Percentiles rank a stretch among this genome's conserved stretches.
These are phyloP conservation scores for Chlorops oryzae DNA, from an alignment of 1,140 invertebrate genomes.

Conservation along the genomic window DNA sequence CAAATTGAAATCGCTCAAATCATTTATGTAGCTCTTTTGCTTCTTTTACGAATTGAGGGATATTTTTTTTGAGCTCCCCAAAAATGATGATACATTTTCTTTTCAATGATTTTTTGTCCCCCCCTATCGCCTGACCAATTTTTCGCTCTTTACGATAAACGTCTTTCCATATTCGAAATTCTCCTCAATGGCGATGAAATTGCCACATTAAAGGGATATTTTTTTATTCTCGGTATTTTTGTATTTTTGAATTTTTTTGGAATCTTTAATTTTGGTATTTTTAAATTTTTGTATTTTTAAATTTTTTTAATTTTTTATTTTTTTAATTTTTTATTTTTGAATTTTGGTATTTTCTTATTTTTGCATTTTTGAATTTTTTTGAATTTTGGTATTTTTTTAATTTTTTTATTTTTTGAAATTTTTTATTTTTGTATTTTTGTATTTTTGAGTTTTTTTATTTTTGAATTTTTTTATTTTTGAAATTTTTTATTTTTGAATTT, in stretches of 20 bases:
- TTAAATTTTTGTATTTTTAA: not conserved
- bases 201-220: too few relatives aligned
- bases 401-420: not conserved
- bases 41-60: too few relatives aligned
- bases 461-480: not conserved
- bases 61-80: too few relatives aligned
- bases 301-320: not conserved
- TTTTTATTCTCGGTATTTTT: constrained; percentile 1
- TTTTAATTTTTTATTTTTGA: not conserved
- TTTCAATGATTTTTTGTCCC: too few relatives aligned
- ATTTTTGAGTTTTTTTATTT: not conserved
- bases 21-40: too few relatives aligned
- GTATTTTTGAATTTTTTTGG: constrained; percentile 22
- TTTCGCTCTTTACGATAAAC: too few relatives aligned
- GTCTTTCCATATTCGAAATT: too few relatives aligned
- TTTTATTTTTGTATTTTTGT: not conserved
- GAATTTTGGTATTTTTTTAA: not conserved
- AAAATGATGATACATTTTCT: too few relatives aligned
- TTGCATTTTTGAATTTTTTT: not conserved
- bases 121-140: too few relatives aligned
- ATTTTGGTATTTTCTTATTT: not conserved
- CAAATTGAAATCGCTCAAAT: too few relatives aligned
- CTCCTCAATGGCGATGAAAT: too few relatives aligned
- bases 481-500: not conserved
- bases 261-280: constrained; percentile 10